phyloP scores from a whole-genome alignment of 2,113 vertebrate genomes.

The Engraulis encrasicolus region DNA sequence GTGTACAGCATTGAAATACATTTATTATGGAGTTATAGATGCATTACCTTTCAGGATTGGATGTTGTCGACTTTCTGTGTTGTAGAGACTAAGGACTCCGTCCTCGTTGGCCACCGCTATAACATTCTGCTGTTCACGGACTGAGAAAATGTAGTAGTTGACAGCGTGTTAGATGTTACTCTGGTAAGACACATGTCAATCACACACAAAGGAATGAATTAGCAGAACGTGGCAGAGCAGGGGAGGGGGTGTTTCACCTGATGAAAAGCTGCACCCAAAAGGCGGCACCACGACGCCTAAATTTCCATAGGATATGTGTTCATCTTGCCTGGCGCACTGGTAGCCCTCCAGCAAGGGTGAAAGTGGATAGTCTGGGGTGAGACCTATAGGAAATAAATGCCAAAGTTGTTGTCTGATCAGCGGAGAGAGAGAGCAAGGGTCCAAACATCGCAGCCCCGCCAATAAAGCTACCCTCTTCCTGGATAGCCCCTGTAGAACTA shows the following conservation, averaged over 20 bases:
- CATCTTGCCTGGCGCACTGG: slow-evolving; percentile 82
- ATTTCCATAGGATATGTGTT: slow-evolving; percentile 85
- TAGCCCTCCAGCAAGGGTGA: slow-evolving; percentile 81
- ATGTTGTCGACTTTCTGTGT: slow-evolving; percentile 79
- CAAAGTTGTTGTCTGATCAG: neutral
- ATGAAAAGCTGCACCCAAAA: slow-evolving; percentile 89
- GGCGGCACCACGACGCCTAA: slow-evolving; percentile 85
- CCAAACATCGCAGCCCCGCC: neutral
- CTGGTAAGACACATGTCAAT: neutral
- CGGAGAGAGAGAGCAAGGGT: neutral
- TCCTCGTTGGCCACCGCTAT: slow-evolving; percentile 94
- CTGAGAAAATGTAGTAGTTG: slow-evolving; percentile 60
- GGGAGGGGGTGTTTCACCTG: slow-evolving; percentile 76
- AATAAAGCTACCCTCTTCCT: neutral
- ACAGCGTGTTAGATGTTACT: neutral
- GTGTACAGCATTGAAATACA: neutral
- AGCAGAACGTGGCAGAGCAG: neutral
- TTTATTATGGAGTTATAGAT: neutral
- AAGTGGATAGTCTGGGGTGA: slow-evolving; percentile 71
- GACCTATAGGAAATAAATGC: slow-evolving; percentile 3
- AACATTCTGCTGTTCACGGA: slow-evolving; percentile 67
- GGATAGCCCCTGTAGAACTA: neutral
- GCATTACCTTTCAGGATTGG: slow-evolving; percentile 83
- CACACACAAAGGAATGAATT: neutral
- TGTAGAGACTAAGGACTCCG: slow-evolving; percentile 88